A percentile compares a stretch with the other conserved stretches of the same genome.
Conservation (phyloP, 2,113 vertebrate species). For the Thryonomys swinderianus region DNA sequence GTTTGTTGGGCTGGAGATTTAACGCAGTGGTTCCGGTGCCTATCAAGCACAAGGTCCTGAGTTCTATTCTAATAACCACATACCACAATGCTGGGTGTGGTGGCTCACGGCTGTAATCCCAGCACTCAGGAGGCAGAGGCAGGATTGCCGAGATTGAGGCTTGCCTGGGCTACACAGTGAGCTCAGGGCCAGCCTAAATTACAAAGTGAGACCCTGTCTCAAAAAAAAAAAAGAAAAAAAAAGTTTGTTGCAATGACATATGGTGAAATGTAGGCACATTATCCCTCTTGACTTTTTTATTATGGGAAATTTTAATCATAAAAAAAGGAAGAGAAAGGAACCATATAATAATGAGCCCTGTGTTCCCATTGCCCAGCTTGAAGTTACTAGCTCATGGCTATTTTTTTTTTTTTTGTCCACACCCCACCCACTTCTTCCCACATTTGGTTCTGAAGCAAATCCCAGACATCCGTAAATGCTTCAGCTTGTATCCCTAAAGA, state of each 20-base stretch:
- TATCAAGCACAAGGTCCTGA: no score
- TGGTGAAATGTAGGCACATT: neutral
- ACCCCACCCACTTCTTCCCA: neutral
- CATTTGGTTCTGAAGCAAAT: constrained; percentile 33
- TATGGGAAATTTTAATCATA: neutral
- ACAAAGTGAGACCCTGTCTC: no score
- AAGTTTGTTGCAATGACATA: neutral
- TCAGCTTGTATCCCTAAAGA: constrained; percentile 15
- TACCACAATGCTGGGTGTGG: no score
- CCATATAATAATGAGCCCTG: neutral
- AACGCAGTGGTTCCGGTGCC: no score
- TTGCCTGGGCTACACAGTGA: no score
- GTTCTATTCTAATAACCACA: no score
- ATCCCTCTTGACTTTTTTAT: neutral
- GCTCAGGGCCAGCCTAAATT: no score
- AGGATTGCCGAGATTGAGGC: no score
- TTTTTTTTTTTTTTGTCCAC: neutral
- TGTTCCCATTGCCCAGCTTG: neutral
- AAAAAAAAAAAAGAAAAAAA: no score
- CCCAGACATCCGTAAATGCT: neutral
- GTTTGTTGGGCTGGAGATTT: no score
- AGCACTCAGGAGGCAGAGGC: no score
- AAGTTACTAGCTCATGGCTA: neutral
- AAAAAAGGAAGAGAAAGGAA: neutral
- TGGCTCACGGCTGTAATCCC: no score